Base-by-base conservation (phyloP, 2,113 vertebrate species). In the Clinocottus analis region DNA sequence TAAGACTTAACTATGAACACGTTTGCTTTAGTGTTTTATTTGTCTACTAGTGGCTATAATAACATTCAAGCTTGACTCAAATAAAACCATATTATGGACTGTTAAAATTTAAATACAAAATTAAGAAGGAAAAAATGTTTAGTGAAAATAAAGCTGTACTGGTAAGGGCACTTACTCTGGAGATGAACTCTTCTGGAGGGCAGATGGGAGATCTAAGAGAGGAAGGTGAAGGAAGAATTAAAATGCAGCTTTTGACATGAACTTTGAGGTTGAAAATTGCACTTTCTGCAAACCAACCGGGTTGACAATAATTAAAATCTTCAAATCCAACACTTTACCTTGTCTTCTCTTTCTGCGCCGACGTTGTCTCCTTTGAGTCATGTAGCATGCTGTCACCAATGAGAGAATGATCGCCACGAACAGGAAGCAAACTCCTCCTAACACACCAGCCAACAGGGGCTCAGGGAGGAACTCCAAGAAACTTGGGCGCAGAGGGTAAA, bases 341-440 rank as follows among this genome's bases (percentile, higher is more conserved):
- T 92, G 88, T 93, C 88, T 92, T 83, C 90, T 93, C 82, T 93
- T 94, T 55, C 84, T 85, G 53, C 80, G 91, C 3, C 85, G 82
- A 0, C 78, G 86, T 0, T 87, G 93, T 8, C 96, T 93, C 70
- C 95, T 94, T n/a, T 94, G 94, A 86, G 94, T 97, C 96, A 97
- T 96, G 79, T 95, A 83, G 89, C 97, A 98, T 8, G 96, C 97
- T 0, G 96, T 96, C 87, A 94, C 89, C 77, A 97, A 80, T 63
- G 97, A 97, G 69, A 99, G 95, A 77, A 97, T 84, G 75, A 99
- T 93, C 0, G 97, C 96, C 70, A 95, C 90, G 63, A 96, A 95
- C 78, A 99, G 95, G 90, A 99, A 99, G 90, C 97, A 98, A 85
- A 96, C 93, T 0, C 97, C 98, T 0, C 94, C 97, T 4, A 99